Percentiles rank a stretch among this genome's conserved stretches.
These are phyloP conservation scores for Plodia interpunctella DNA, from an alignment of 1,140 invertebrate species.

Conservation along the genomic window DNA sequence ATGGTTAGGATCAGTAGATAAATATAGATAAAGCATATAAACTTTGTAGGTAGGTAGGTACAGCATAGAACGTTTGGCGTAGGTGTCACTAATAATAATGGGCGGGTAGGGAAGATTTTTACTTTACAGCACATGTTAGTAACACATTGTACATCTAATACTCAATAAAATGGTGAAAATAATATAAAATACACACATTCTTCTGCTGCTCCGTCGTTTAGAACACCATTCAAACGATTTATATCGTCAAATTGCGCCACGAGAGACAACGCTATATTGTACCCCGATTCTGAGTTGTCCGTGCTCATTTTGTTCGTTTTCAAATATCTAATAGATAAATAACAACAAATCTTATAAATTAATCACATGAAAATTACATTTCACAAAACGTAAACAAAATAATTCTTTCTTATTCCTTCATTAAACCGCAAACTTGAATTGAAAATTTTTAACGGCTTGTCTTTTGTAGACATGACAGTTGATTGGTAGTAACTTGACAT, in stretches of 20 bases:
- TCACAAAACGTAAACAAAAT: slow-evolving; percentile 17
- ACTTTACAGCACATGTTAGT: not conserved
- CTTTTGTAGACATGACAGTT: not conserved
- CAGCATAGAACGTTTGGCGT: no score
- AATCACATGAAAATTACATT: slow-evolving; percentile 23
- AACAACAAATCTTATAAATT: slow-evolving; percentile 11
- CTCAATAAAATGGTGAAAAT: slow-evolving; percentile 9
- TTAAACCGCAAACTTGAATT: slow-evolving; percentile 19
- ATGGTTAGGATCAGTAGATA: no score
- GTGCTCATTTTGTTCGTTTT: slow-evolving; percentile 51
- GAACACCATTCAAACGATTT: slow-evolving; percentile 80
- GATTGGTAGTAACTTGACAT: not conserved
- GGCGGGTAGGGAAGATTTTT: not conserved
- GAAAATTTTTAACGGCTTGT: slow-evolving; percentile 18
- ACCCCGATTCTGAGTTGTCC: slow-evolving; percentile 55
- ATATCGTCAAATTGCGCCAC: slow-evolving; percentile 81
- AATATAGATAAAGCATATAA: no score
- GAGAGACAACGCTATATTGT: slow-evolving; percentile 50
- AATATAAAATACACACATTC: slow-evolving; percentile 76
- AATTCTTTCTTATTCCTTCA: not conserved
- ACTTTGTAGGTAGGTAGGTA: no score
- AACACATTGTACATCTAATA: not conserved
- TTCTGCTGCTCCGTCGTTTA: slow-evolving; percentile 81
- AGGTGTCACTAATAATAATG: no score
- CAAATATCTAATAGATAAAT: slow-evolving; percentile 9